Percentiles rank a stretch among this genome's conserved stretches.
These are phyloP conservation scores for Gonatopus flavifemur DNA, from an alignment of 1,140 invertebrate species.

Conservation along the genomic window DNA sequence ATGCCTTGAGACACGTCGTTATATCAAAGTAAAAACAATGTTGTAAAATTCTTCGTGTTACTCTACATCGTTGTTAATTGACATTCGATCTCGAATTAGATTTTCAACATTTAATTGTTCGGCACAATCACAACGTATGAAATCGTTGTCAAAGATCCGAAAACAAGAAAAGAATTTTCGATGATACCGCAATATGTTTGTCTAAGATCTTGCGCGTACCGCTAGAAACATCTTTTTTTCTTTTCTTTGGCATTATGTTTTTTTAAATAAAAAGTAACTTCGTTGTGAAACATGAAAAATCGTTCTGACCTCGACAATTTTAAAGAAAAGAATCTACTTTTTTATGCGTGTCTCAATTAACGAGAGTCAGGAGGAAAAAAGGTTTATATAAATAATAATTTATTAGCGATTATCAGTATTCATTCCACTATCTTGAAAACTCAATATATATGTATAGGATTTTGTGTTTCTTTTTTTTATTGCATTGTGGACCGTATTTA, in stretches of 20 bases:
- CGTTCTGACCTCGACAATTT: background rate
- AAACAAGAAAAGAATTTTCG: background rate
- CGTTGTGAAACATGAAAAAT: background rate
- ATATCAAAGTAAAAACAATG: no score
- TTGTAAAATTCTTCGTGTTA: no score
- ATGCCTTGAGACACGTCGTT: no score
- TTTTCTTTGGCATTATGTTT: background rate
- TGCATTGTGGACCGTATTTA: no score
- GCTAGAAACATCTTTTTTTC: background rate
- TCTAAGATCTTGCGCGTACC: background rate
- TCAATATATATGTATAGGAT: no score
- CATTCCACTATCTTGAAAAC: constrained; percentile 34
- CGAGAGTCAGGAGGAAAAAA: constrained; percentile 3
- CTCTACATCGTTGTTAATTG: no score
- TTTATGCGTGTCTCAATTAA: constrained; percentile 5
- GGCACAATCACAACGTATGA: no score
- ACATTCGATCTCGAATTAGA: no score
- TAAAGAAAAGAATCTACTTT: background rate
- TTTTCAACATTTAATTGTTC: no score
- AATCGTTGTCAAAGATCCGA: background rate
- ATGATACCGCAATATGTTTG: constrained; percentile 1
- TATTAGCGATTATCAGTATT: constrained; percentile 33
- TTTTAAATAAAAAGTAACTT: constrained; percentile 1
- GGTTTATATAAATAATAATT: constrained; percentile 15
- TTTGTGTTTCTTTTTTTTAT: no score